Evolutionary conservation across 2,113 vertebrate genomes (phyloP).

Genomic region (Penelope pileata): DNA sequence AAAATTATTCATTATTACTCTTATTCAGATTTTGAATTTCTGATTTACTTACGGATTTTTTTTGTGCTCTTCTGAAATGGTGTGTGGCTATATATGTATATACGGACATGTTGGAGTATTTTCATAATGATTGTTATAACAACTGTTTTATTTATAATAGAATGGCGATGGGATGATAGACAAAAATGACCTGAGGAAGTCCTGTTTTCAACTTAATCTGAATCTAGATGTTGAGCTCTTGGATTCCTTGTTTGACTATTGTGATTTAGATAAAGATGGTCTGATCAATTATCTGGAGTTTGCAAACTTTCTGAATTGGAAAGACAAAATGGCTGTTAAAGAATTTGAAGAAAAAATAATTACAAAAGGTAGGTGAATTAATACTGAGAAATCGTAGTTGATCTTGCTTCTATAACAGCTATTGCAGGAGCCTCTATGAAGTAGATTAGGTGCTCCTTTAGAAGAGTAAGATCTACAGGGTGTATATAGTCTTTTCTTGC

Average conservation of each 20-base stretch:
- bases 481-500: not conserved
- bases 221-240: conserved; percentile 76
- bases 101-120: not conserved
- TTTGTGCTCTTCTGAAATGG: not conserved
- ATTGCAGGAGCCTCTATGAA: not conserved
- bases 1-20: not conserved
- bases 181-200: conserved; percentile 78
- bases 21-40: not conserved
- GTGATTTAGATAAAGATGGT: conserved; percentile 85
- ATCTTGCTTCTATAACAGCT: not conserved
- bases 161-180: conserved; percentile 83
- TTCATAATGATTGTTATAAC: not conserved
- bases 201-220: conserved; percentile 81
- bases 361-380: conserved; percentile 74
- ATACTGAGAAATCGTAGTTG: not conserved
- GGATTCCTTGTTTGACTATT: conserved; percentile 83
- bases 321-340: conserved; percentile 81
- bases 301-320: conserved; percentile 90
- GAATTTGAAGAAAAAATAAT: conserved; percentile 77
- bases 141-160: conserved; percentile 64
- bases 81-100: not conserved
- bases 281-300: conserved; percentile 87
- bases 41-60: not conserved
- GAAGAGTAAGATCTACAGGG: not conserved
- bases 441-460: not conserved